Evolutionary conservation across 2,113 vertebrate genomes (phyloP), one percentile per base, ranked within the genome.

Genomic region (Percina caprodes): DNA sequence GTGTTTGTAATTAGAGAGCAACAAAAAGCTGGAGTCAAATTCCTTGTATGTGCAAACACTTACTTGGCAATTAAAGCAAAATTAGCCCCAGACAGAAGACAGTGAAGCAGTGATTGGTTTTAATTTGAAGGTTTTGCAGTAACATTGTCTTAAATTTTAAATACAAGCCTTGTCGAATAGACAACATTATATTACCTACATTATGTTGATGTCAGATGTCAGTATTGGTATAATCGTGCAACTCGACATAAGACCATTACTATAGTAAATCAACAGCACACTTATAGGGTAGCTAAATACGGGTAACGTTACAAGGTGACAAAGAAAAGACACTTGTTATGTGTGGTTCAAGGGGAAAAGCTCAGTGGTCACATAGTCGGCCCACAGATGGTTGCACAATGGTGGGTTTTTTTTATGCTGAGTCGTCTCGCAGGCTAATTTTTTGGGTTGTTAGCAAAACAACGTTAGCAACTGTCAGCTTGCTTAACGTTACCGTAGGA

Each of bases 381-480:
- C 71, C 76, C 68, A 67, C 68, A 48, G 70, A 14, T 68, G 69
- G 83, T 80, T 92, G 85, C 86, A 91, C 91, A 93, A 93, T 90
- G 92, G 86, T 90, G 92, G 90, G 85, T 84, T 80, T 86, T 80
- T 86, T 90, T 90, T 88, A 87, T 93, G 92, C 92, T 92, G 91
- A 91, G 92, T 93, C 92, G 92, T 59, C 91, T 90, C 79, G 77
- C 66, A 82, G 74, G 88, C 91, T 92, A 87, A 87, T 89, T 89
- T 66, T 88, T 84, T 87, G 69, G 69, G 62, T 79, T 80, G 82
- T 81, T 91, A 91, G 89, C 91, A 92, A 77, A 89, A 88, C 85
- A 87, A 89, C 71, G 48, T 82, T 88, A 91, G 84, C 85, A n/a
- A 54, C 62, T 76, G 42, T 59, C 66, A 86, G 70, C 77, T 77